Conservation (phyloP, 2,888 invertebrate species). For the Tridacna gigas region DNA sequence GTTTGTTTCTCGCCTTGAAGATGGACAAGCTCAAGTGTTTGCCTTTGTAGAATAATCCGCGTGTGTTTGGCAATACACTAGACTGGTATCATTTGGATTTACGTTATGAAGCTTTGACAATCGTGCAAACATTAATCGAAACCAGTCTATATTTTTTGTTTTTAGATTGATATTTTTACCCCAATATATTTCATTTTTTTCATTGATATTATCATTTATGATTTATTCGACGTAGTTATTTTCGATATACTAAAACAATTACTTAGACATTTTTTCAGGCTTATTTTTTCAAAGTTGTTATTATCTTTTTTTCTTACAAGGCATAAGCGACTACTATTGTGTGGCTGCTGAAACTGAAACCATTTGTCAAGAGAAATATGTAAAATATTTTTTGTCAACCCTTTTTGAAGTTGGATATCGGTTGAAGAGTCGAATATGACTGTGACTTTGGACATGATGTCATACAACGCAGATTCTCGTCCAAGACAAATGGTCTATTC, state of each 20-base stretch:
- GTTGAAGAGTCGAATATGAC: slow-evolving; percentile 64
- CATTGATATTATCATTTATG: neutral
- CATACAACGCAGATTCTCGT: slow-evolving; percentile 73
- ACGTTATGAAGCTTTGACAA: neutral
- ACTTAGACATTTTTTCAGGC: neutral
- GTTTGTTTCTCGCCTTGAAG: neutral
- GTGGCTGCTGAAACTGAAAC: slow-evolving; percentile 47
- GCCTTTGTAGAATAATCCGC: slow-evolving; percentile 61
- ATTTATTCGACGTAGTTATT: neutral
- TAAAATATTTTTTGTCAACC: neutral
- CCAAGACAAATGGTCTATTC: slow-evolving; percentile 75
- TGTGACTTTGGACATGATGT: slow-evolving; percentile 74
- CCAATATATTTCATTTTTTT: neutral
- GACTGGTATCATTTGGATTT: slow-evolving; percentile 5
- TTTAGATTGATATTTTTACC: neutral
- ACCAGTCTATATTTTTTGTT: neutral
- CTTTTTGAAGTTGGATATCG: neutral
- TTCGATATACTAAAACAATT: too few relatives aligned
- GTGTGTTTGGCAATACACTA: slow-evolving; percentile 45
- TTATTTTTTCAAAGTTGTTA: neutral
- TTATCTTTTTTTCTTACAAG: neutral
- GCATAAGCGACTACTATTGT: slow-evolving; percentile 4
- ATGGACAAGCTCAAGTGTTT: neutral
- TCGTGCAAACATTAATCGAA: neutral
- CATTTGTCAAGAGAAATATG: slow-evolving; percentile 8